These are phyloP conservation scores for Terrapene triunguis DNA, from an alignment of 2,113 vertebrate genomes.

Conservation along the genomic window DNA sequence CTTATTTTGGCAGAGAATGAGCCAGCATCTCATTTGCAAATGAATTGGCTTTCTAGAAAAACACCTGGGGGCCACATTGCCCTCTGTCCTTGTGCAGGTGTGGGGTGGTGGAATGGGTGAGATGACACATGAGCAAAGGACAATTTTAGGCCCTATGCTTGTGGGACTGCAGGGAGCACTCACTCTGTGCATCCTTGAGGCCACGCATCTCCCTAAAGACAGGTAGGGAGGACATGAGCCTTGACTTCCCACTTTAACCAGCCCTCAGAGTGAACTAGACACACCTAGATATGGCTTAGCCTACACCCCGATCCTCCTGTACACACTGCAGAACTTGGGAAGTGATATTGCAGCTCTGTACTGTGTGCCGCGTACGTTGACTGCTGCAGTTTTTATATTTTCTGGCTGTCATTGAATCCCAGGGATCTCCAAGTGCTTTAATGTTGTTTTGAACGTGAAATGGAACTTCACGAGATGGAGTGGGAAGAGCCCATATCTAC, in stretches of 20 bases:
- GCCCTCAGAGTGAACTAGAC: background rate
- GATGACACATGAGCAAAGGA: background rate
- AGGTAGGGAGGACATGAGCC: background rate
- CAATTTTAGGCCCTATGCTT: background rate
- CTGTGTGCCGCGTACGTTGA: background rate
- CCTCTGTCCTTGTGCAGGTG: background rate
- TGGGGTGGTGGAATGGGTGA: background rate
- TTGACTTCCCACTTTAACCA: background rate
- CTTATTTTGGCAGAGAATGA: slow-evolving; percentile 26
- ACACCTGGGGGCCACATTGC: background rate
- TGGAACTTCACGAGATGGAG: background rate
- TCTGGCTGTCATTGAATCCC: background rate
- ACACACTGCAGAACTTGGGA: background rate
- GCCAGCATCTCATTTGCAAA: background rate
- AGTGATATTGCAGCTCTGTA: background rate
- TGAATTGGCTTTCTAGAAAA: background rate
- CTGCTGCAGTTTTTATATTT: background rate
- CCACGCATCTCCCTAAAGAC: background rate
- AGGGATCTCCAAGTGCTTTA: background rate
- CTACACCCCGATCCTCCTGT: background rate
- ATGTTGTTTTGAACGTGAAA: background rate
- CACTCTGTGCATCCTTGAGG: background rate
- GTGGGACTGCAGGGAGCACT: background rate
- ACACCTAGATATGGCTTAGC: background rate
- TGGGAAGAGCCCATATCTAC: background rate